phyloP scores from a whole-genome alignment of 2,113 vertebrate genomes.

The Cryptomyrus ogoouensis region DNA sequence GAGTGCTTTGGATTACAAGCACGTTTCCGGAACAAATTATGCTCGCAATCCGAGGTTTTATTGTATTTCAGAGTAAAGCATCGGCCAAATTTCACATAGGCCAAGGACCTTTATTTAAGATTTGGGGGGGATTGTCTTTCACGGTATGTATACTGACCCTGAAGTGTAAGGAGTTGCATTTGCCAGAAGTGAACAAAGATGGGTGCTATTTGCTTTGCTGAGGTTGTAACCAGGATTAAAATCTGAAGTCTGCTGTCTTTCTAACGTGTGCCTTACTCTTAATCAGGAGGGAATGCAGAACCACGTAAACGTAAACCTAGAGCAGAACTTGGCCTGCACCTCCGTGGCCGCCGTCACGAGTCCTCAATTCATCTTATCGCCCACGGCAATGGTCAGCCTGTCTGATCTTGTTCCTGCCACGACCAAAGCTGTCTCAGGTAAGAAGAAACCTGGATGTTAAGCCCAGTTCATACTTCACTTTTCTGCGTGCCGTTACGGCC shows the following conservation, averaged over 20 bases:
- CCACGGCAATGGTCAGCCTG: slow-evolving; percentile 65
- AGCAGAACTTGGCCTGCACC: slow-evolving; percentile 38
- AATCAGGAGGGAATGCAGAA: slow-evolving; percentile 81
- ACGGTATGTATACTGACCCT: neutral
- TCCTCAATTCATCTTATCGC: slow-evolving; percentile 68
- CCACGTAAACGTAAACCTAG: slow-evolving; percentile 57
- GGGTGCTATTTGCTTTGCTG: neutral
- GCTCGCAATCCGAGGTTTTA: too few species aligned
- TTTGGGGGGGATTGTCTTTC: neutral
- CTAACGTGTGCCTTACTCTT: neutral
- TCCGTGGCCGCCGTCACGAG: neutral
- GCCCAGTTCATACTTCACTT: neutral
- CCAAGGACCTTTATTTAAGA: neutral
- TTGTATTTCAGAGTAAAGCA: neutral
- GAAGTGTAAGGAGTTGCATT: neutral
- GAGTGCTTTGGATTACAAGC: too few species aligned
- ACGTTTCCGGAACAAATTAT: too few species aligned
- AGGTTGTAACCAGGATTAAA: neutral
- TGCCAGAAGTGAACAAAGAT: neutral
- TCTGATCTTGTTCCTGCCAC: slow-evolving; percentile 56
- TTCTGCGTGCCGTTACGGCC: neutral
- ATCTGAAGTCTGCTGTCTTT: neutral
- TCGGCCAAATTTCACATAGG: neutral
- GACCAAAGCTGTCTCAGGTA: slow-evolving; percentile 64
- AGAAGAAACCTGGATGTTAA: neutral